phyloP scores from a whole-genome alignment of 2,888 invertebrate species.

The Malachius bipustulatus region DNA sequence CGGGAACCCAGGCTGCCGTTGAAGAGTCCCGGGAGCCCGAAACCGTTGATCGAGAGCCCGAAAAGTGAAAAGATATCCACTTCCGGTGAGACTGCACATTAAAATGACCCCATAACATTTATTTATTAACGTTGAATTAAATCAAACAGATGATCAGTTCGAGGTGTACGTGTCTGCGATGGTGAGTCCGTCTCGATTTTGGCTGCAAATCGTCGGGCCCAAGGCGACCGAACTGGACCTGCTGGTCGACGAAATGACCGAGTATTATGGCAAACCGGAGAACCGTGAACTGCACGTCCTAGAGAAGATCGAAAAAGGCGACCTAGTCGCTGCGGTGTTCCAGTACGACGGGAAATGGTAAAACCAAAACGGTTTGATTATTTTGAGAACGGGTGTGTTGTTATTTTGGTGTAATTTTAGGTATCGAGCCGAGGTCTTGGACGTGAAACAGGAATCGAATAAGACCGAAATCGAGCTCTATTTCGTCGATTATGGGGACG shows the following conservation, averaged over 20 bases:
- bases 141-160: conserved; percentile 45
- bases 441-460: conserved; percentile 47
- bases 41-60: conserved; percentile 25
- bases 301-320: conserved; percentile 50
- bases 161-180: conserved; percentile 83
- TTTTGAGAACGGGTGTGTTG: conserved; percentile 1
- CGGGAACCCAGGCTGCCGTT: conserved; percentile 41
- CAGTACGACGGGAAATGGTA: conserved; percentile 77
- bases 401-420: conserved; percentile 19
- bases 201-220: conserved; percentile 74
- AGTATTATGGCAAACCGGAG: conserved; percentile 56
- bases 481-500: conserved; percentile 83
- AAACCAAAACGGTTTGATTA: conserved; percentile 1
- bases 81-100: conserved; percentile 23
- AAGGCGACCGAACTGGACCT: conserved; percentile 62
- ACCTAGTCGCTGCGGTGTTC: conserved; percentile 76
- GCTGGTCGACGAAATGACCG: conserved; percentile 71
- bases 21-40: conserved; percentile 18
- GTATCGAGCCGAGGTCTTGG: conserved; percentile 51
- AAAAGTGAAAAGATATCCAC: conserved; percentile 29
- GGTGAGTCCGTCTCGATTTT: conserved; percentile 67
- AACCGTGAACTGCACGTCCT: conserved; percentile 48
- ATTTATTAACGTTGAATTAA: background rate
- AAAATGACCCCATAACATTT: background rate
- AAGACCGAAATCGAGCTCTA: conserved; percentile 57